Evolutionary conservation across 2,888 invertebrate genomes (phyloP).

Genomic region (Eilema sororculum): DNA sequence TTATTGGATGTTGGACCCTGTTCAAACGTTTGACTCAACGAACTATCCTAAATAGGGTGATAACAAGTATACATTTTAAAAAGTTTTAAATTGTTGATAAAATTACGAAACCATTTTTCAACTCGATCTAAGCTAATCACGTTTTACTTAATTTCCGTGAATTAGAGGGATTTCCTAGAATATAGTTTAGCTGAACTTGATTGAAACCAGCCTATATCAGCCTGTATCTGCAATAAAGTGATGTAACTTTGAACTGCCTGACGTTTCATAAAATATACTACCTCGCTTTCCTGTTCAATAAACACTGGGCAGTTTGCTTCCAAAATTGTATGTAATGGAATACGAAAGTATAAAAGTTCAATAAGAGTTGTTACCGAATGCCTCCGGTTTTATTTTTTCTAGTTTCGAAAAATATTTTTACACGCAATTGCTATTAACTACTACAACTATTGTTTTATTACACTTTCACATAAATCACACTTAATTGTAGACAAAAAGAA

Average conservation of each 20-base stretch:
- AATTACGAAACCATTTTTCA: background rate
- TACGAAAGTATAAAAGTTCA: background rate
- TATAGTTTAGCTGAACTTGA: background rate
- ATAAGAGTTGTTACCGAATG: background rate
- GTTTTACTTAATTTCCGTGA: background rate
- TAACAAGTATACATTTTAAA: background rate
- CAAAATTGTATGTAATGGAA: no score
- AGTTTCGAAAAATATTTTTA: background rate
- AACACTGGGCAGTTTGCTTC: no score
- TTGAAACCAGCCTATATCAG: background rate
- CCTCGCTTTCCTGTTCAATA: no score
- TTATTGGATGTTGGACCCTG: conserved; percentile 29
- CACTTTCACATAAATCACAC: conserved; percentile 2
- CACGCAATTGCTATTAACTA: background rate
- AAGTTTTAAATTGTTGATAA: background rate
- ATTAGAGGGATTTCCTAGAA: background rate
- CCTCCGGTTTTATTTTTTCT: background rate
- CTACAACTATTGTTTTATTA: background rate
- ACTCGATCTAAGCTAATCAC: no score
- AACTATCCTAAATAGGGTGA: conserved; percentile 12
- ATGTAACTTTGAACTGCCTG: no score
- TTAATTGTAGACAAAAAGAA: conserved; percentile 18
- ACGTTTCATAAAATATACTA: no score
- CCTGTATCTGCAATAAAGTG: no score
- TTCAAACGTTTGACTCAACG: conserved; percentile 22